phyloP scores from a whole-genome alignment of 2,113 vertebrate genomes.

The Euleptes europaea region DNA sequence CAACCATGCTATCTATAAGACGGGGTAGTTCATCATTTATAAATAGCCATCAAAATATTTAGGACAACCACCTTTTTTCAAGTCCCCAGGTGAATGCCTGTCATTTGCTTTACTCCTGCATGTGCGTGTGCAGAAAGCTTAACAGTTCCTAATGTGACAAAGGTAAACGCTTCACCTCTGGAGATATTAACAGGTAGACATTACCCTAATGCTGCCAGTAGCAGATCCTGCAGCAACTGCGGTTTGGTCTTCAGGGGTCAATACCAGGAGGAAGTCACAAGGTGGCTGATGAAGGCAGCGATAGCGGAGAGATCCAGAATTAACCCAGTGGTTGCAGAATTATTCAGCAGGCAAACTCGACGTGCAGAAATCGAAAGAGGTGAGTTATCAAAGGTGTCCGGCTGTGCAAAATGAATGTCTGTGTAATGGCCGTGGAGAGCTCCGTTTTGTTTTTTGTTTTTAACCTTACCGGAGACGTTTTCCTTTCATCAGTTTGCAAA shows the following conservation, averaged over 20 bases:
- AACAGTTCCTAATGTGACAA: conserved; percentile 35
- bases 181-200: conserved; percentile 29
- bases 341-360: conserved; percentile 47
- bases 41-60: background rate
- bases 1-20: background rate
- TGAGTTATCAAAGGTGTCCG: background rate
- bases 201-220: conserved; percentile 18
- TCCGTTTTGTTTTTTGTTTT: background rate
- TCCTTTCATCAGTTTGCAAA: accelerated
- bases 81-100: background rate
- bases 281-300: conserved; percentile 40
- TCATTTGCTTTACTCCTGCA: conserved; percentile 42
- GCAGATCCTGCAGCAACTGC: conserved; percentile 1
- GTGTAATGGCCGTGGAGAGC: background rate
- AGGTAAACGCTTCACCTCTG: conserved; percentile 16
- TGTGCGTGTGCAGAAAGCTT: background rate
- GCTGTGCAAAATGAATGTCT: conserved; percentile 30
- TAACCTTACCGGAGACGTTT: background rate
- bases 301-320: conserved; percentile 51
- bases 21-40: background rate
- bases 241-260: conserved; percentile 32
- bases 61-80: background rate
- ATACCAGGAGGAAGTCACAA: conserved; percentile 39
- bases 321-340: conserved; percentile 44
- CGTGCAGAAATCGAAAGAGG: conserved; percentile 29